Evolutionary conservation across 2,888 invertebrate species (phyloP).

Genomic region (Caenorhabditis imperialis): DNA sequence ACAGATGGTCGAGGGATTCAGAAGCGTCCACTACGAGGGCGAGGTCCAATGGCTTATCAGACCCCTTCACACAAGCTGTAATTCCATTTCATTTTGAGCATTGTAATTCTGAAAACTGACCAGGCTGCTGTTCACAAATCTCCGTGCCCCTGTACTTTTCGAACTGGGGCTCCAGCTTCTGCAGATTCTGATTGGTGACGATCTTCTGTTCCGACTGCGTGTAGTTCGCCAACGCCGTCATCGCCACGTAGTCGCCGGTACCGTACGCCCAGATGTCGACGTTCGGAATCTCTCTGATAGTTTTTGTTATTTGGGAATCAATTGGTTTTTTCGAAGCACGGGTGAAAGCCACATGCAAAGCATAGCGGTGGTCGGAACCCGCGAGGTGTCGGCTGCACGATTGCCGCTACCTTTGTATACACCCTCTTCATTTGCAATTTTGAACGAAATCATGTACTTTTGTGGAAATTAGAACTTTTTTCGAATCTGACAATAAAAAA

Average conservation of each 20-base stretch:
- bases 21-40: conserved; percentile 75
- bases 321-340: no score
- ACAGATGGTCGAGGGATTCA: conserved; percentile 73
- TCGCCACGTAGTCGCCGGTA: conserved; percentile 77
- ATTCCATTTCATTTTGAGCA: not conserved
- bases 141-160: conserved; percentile 73
- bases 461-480: no score
- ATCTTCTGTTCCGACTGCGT: conserved; percentile 71
- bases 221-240: conserved; percentile 73
- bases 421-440: no score
- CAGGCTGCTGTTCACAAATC: conserved; percentile 75
- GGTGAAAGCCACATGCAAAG: no score
- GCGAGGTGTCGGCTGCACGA: not conserved
- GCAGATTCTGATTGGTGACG: conserved; percentile 74
- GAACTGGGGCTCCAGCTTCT: conserved; percentile 71
- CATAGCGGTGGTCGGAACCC: no score
- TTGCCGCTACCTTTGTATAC: not conserved
- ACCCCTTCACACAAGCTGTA: conserved; percentile 74
- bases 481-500: no score
- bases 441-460: no score
- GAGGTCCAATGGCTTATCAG: conserved; percentile 76
- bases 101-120: conserved; percentile 34
- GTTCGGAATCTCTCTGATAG: conserved; percentile 63
- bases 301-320: not conserved
- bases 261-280: conserved; percentile 77